Conservation (phyloP, 2,113 vertebrate genomes). For the Hippolais icterina region DNA sequence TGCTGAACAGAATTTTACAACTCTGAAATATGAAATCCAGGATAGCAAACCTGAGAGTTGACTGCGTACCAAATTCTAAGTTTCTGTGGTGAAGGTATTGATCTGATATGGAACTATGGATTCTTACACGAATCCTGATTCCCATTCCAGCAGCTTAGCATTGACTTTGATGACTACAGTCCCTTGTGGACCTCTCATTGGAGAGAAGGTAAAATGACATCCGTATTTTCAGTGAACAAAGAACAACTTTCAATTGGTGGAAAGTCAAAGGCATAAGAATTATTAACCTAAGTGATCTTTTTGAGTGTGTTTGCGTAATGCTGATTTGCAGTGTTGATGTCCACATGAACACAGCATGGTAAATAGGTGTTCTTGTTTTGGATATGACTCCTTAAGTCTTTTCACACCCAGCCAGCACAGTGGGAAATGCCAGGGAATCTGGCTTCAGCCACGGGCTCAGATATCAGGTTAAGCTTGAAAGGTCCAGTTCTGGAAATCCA, state of each 20-base stretch:
- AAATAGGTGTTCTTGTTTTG: background rate
- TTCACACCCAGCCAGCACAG: background rate
- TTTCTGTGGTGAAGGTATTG: background rate
- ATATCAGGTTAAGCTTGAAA: slow-evolving; percentile 43
- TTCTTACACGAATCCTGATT: background rate
- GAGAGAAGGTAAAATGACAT: background rate
- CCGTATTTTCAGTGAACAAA: background rate
- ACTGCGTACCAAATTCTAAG: background rate
- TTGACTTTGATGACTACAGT: background rate
- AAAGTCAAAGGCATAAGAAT: background rate
- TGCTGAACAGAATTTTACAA: background rate
- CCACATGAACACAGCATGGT: background rate
- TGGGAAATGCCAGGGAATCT: slow-evolving; percentile 29
- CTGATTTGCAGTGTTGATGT: background rate
- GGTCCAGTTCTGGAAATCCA: background rate
- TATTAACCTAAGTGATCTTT: background rate
- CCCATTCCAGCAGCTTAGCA: background rate
- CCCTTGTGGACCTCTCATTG: background rate
- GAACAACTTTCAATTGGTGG: background rate
- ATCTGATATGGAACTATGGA: background rate
- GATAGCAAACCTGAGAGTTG: background rate
- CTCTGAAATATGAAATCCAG: background rate
- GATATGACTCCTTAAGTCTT: background rate
- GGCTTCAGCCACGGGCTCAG: background rate
- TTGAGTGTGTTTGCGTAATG: background rate